Percentiles rank a stretch among this genome's conserved stretches.
Conservation (phyloP, 2,888 invertebrate species). For the Xestia rhomboidea region DNA sequence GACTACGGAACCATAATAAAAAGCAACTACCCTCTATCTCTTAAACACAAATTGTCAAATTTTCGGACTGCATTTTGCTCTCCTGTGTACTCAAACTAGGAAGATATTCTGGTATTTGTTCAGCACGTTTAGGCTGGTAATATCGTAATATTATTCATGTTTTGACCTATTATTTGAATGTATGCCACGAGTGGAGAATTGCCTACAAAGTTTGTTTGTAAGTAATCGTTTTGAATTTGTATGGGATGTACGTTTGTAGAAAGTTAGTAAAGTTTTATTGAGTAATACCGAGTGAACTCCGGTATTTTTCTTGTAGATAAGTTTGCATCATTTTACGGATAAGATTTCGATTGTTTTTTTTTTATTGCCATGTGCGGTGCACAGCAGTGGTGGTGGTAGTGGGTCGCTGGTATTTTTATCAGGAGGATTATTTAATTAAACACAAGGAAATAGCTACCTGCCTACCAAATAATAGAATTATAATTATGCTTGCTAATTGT, state of each 20-base stretch:
- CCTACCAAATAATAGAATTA: too few relatives aligned
- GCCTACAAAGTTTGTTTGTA: constrained; percentile 4
- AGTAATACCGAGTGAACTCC: background rate
- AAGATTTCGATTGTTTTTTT: too few relatives aligned
- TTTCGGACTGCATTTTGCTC: constrained; percentile 1
- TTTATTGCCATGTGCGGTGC: background rate
- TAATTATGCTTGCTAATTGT: too few relatives aligned
- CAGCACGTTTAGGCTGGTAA: constrained; percentile 15
- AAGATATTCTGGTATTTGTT: constrained; percentile 34
- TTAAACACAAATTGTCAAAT: background rate
- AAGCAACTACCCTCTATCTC: too few relatives aligned
- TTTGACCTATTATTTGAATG: constrained; percentile 21
- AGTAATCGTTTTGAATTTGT: constrained; percentile 10
- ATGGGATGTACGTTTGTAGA: background rate
- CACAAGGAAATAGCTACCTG: too few relatives aligned
- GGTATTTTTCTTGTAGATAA: too few relatives aligned
- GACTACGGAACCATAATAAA: too few relatives aligned
- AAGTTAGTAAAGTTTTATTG: background rate
- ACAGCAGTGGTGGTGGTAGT: background rate
- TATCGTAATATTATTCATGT: constrained; percentile 33
- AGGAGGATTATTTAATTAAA: too few relatives aligned
- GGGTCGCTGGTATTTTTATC: too few relatives aligned
- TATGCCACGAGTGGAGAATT: background rate
- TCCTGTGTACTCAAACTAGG: background rate
- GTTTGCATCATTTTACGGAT: too few relatives aligned